phyloP scores from a whole-genome alignment of 2,113 vertebrate species.

The Falcunculus frontatus region DNA sequence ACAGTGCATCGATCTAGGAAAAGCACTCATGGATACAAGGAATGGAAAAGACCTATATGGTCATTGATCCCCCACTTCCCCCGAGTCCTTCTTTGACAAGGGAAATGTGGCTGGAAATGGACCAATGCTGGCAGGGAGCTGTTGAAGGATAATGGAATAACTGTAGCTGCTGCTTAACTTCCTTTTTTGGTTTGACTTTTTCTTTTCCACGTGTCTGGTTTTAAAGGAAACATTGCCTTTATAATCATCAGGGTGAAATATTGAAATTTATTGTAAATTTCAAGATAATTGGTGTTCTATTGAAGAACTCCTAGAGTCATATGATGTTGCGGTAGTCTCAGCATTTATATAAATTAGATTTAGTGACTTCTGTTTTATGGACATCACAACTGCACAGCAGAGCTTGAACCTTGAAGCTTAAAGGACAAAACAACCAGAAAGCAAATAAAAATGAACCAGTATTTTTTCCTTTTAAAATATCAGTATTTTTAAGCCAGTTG shows the following conservation, averaged over 20 bases:
- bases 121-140: background rate
- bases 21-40: background rate
- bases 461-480: constrained; percentile 1
- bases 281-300: background rate
- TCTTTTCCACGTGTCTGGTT: background rate
- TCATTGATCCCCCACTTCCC: background rate
- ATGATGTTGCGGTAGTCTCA: background rate
- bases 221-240: background rate
- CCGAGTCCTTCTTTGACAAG: background rate
- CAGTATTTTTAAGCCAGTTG: background rate
- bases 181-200: background rate
- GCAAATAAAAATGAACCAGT: background rate
- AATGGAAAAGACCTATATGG: background rate
- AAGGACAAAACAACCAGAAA: background rate
- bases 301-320: background rate
- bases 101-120: background rate
- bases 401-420: background rate
- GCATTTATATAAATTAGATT: background rate
- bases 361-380: background rate
- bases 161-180: background rate
- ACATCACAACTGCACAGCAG: background rate
- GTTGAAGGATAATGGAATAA: background rate
- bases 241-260: background rate
- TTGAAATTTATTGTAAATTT: background rate
- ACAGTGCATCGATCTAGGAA: background rate